A percentile compares a stretch with the other conserved stretches of the same genome.
Evolutionary conservation across 2,888 invertebrate species (phyloP).

Genomic region (Ophion ventricosus): DNA sequence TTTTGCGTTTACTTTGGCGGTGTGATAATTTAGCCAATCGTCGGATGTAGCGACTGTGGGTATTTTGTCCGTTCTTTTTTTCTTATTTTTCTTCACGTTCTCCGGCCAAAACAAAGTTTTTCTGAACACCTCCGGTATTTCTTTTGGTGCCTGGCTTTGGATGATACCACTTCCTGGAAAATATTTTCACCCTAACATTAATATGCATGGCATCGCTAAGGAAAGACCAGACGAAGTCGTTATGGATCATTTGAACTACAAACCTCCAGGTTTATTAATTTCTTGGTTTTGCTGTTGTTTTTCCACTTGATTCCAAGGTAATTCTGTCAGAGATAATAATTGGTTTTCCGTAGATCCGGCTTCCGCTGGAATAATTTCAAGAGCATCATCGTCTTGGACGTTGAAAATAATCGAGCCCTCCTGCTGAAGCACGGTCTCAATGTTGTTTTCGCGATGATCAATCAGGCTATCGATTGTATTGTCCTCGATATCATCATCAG

Average conservation of each 20-base stretch:
- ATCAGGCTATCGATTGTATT: not conserved
- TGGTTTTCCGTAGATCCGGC: too few relatives aligned
- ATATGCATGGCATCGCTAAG: not conserved
- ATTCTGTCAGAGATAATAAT: too few relatives aligned
- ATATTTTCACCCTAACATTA: not conserved
- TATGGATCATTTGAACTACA: too few relatives aligned
- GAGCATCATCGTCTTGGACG: not conserved
- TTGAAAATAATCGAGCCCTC: not conserved
- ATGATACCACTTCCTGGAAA: not conserved
- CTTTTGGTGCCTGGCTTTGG: not conserved
- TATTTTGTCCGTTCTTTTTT: not conserved
- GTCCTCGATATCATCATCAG: not conserved
- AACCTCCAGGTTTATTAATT: too few relatives aligned
- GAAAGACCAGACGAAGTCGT: not conserved
- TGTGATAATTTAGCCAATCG: too few relatives aligned
- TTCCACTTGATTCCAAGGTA: too few relatives aligned
- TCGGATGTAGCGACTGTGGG: too few relatives aligned
- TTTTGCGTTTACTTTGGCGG: too few relatives aligned
- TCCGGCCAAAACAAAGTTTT: constrained; percentile 1
- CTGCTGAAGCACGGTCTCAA: not conserved
- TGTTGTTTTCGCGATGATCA: not conserved
- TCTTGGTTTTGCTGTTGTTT: too few relatives aligned
- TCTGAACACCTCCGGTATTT: not conserved
- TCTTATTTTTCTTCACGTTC: not conserved
- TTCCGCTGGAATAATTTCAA: not conserved